Evolutionary conservation across 2,113 vertebrate species (phyloP).

Genomic region (Nibea albiflora): DNA sequence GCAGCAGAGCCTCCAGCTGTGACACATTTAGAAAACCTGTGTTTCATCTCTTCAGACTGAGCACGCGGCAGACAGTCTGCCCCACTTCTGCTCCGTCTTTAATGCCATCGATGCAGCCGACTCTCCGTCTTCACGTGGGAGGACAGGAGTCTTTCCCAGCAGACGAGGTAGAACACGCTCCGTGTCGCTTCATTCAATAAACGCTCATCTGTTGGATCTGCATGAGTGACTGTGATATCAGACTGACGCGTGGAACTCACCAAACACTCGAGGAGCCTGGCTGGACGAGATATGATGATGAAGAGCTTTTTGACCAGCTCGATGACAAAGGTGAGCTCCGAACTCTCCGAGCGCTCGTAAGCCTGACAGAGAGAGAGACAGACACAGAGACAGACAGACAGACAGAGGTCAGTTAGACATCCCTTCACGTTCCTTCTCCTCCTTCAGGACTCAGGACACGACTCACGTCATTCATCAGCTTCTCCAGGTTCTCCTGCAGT

Average conservation of each 20-base stretch:
- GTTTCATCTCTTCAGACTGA: slow-evolving; percentile 44
- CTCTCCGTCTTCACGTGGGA: slow-evolving; percentile 24
- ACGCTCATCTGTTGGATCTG: neutral
- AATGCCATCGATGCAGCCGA: neutral
- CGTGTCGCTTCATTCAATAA: neutral
- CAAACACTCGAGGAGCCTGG: slow-evolving; percentile 93
- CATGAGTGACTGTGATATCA: neutral
- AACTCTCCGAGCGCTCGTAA: slow-evolving; percentile 92
- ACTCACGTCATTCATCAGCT: slow-evolving; percentile 91
- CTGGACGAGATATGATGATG: slow-evolving; percentile 94
- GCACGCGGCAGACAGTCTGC: slow-evolving; percentile 13
- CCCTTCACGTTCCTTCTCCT: neutral
- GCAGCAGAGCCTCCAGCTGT: slow-evolving; percentile 16
- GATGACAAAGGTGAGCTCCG: slow-evolving; percentile 92
- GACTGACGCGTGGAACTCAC: slow-evolving; percentile 77
- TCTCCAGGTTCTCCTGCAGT: slow-evolving; percentile 96
- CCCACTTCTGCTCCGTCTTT: slow-evolving; percentile 31
- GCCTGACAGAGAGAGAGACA: slow-evolving; percentile 79
- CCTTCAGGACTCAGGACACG: slow-evolving; percentile 72
- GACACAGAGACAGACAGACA: neutral
- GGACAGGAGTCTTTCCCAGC: slow-evolving; percentile 18
- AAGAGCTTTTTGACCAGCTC: slow-evolving; percentile 95
- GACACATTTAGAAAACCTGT: slow-evolving; percentile 14
- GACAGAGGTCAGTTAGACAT: neutral
- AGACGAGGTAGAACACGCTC: slow-evolving; percentile 7